Evolutionary conservation across 2,888 invertebrate species (phyloP), one percentile per base, ranked within the genome.

Genomic region (Brachyopa scutellaris): DNA sequence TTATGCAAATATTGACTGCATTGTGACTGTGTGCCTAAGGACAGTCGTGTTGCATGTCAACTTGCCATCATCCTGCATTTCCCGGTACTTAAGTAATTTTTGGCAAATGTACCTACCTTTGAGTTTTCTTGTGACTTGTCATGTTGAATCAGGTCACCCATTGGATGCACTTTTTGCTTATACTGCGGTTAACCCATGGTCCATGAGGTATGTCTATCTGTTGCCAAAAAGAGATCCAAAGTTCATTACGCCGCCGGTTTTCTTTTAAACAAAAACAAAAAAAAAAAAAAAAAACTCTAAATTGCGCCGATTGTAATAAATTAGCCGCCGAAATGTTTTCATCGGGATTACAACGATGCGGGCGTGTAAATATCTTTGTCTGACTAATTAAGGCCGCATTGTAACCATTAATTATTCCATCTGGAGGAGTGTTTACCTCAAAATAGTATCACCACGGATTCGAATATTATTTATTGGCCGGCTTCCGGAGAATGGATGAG

Each of bases 91-190:
- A 62, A 79, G 47, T 42, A 59, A 55, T 66, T 61, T 49, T 40
- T 11, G 61, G 19, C n/a, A 55, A 45, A 59, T 53, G 66, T 51
- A 36, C 38, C 13, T 51, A 36, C 38, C 13, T 26, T 45, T 9
- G 17, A 21, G 15, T 49, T 47, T 72, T n/a, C n/a, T 53, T 69
- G 55, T 40, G 67, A 42, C 36, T 76, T 80, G 80, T 80, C 80
- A 80, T 57, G 76, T 76, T 64, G 55, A 80, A 80, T 80, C 76
- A 80, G 80, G 80, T 80, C 80, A 80, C 31, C 51, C 66, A 19
- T 73, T 40, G 36, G 59, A 23, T 64, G 47, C 13, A 8, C 23
- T 19, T 51, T 29, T 13, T 11, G n/a, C 7, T 51, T 19, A 11
- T 8, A 17, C 21, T 66, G 64, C 31, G 72, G 73, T 67, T 61